Conservation (phyloP, 2,888 invertebrate species). For the Drosophila nr. perissopoda region DNA sequence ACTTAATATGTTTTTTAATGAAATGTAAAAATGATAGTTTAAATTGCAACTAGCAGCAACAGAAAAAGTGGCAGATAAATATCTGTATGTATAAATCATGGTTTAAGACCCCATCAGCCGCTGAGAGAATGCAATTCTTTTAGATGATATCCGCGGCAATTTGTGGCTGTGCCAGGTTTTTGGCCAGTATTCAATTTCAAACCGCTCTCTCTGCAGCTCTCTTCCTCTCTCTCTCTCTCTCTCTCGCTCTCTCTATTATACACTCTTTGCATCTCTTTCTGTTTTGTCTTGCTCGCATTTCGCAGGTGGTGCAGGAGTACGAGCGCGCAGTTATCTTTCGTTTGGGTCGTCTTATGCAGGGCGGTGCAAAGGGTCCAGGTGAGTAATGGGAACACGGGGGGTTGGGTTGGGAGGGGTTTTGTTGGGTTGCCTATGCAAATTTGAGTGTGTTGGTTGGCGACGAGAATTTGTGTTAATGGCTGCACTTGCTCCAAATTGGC, state of each 20-base stretch:
- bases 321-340: constrained; percentile 98
- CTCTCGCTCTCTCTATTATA: neutral
- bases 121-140: constrained; percentile 17
- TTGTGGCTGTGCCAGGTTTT: constrained; percentile 11
- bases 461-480: constrained; percentile 81
- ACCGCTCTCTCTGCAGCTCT: constrained; percentile 38
- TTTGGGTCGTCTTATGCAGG: constrained; percentile 93
- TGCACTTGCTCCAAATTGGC: constrained; percentile 82
- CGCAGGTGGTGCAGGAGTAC: constrained; percentile 97
- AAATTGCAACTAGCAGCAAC: neutral
- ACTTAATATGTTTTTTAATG: neutral
- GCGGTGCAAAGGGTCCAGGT: constrained; percentile 97
- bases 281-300: constrained; percentile 6
- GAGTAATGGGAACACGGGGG: constrained; percentile 74
- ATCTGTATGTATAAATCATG: constrained; percentile 20
- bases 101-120: constrained; percentile 9
- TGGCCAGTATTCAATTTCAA: constrained; percentile 44
- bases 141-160: constrained; percentile 28
- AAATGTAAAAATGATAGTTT: constrained; percentile 6
- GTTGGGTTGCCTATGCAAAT: constrained; percentile 68
- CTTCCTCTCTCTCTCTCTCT: neutral
- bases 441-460: constrained; percentile 55
- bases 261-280: neutral
- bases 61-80: neutral
- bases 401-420: neutral